These are phyloP conservation scores for Rhinichthys osculus DNA, from an alignment of 2,797 vertebrate species.

Conservation along the genomic window DNA sequence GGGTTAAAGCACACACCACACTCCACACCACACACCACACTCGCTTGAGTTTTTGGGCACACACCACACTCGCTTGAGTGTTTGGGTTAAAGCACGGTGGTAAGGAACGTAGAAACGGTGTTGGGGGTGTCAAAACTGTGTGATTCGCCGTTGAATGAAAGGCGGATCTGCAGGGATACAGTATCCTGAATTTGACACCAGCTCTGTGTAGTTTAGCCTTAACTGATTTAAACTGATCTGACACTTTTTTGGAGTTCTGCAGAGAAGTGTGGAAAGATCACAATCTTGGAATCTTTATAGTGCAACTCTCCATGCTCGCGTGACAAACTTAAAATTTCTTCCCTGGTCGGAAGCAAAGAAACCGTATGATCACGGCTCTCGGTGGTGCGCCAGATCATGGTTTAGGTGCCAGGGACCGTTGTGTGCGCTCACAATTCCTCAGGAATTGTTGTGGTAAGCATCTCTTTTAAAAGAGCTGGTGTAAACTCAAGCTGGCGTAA, in stretches of 20 bases:
- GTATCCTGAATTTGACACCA: background rate
- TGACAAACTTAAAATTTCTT: background rate
- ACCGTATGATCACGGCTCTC: background rate
- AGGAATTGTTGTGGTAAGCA: no score
- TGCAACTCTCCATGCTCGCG: no score
- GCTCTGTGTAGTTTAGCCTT: background rate
- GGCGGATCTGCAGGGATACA: constrained; percentile 9
- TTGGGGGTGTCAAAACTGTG: background rate
- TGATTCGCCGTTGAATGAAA: no score
- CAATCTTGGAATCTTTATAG: background rate
- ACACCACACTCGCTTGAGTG: no score
- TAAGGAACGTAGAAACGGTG: background rate
- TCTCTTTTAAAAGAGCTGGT: no score
- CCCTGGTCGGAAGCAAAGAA: background rate
- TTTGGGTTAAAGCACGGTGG: background rate
- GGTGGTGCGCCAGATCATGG: background rate
- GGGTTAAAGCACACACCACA: no score
- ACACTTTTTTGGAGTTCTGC: background rate
- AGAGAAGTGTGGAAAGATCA: background rate
- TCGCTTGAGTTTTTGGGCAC: no score
- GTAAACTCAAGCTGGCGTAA: no score
- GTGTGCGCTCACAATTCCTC: no score
- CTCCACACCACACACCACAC: no score
- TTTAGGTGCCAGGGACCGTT: no score
- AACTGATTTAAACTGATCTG: background rate